Evolutionary conservation across 2,113 vertebrate genomes (phyloP).

Genomic region (Colossoma macropomum): DNA sequence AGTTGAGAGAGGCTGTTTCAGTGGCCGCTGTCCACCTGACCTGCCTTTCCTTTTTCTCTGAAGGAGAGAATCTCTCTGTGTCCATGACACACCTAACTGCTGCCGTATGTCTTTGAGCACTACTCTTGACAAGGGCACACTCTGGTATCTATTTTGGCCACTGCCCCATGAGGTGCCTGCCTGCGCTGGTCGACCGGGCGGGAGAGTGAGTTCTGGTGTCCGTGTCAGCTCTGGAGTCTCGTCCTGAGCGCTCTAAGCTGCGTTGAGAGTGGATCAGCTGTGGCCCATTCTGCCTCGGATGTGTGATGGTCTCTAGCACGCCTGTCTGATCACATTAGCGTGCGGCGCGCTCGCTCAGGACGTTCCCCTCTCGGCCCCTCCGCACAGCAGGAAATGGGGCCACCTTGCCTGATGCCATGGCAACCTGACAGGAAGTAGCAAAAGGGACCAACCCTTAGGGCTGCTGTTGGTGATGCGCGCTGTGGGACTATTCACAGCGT

Average conservation of each 20-base stretch:
- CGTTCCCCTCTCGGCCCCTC: constrained; percentile 49
- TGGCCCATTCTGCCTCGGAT: constrained; percentile 26
- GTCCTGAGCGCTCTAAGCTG: constrained; percentile 33
- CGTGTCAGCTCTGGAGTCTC: not conserved
- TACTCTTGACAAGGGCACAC: not conserved
- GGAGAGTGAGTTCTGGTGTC: constrained; percentile 21
- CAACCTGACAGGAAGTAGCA: constrained; percentile 63
- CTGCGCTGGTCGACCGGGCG: not conserved
- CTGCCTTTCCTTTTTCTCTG: not conserved
- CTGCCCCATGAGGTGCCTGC: not conserved
- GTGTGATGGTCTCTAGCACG: constrained; percentile 58
- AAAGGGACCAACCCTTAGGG: constrained; percentile 54
- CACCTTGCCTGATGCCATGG: constrained; percentile 67
- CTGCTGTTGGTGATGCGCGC: constrained; percentile 40
- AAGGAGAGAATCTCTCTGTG: not conserved
- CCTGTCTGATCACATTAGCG: constrained; percentile 65
- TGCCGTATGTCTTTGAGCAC: not conserved
- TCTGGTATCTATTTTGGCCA: constrained; percentile 1
- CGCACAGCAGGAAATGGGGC: constrained; percentile 60
- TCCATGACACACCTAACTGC: not conserved
- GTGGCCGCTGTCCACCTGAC: not conserved
- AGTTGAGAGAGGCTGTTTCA: not conserved
- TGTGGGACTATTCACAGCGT: not conserved
- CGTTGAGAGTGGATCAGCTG: constrained; percentile 24
- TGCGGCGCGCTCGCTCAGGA: constrained; percentile 47